phyloP scores from a whole-genome alignment of 1,140 invertebrate genomes.

The Megathymus violae region DNA sequence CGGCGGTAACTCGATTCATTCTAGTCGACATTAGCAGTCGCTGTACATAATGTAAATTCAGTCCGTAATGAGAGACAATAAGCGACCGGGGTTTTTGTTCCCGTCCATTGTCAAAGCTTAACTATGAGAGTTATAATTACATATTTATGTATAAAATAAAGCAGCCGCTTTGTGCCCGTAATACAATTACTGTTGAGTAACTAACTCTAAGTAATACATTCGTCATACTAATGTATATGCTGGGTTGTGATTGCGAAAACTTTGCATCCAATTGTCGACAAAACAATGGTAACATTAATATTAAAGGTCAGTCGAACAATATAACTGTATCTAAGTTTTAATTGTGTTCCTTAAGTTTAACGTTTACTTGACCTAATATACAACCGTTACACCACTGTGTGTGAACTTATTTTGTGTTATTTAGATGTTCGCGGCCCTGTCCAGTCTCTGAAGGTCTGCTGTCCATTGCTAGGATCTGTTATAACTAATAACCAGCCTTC shows the following conservation, averaged over 20 bases:
- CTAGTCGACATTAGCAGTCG: constrained; percentile 54
- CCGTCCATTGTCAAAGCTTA: constrained; percentile 72
- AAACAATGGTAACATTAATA: constrained; percentile 65
- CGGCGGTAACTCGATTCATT: constrained; percentile 52
- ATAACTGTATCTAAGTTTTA: constrained; percentile 54
- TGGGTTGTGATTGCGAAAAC: constrained; percentile 62
- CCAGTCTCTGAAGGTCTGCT: too few species aligned
- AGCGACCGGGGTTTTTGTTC: constrained; percentile 60
- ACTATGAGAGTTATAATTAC: constrained; percentile 70
- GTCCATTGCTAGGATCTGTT: too few species aligned
- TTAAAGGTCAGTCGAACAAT: constrained; percentile 67
- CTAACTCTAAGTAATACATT: constrained; percentile 56
- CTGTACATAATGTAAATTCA: constrained; percentile 58
- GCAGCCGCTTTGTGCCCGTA: constrained; percentile 52
- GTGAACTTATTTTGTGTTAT: constrained; percentile 12
- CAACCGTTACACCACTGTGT: constrained; percentile 8
- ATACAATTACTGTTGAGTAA: constrained; percentile 78
- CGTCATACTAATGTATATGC: constrained; percentile 50
- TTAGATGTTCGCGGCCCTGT: too few species aligned
- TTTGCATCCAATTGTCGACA: constrained; percentile 55
- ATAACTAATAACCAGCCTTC: too few species aligned
- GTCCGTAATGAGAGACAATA: constrained; percentile 67
- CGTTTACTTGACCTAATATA: constrained; percentile 32
- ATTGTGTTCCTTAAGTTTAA: constrained; percentile 46
- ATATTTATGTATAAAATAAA: constrained; percentile 75